Conservation (phyloP, 37 sponge, comb jelly and placozoan genomes). For the Halisarca cf. caerulea region DNA sequence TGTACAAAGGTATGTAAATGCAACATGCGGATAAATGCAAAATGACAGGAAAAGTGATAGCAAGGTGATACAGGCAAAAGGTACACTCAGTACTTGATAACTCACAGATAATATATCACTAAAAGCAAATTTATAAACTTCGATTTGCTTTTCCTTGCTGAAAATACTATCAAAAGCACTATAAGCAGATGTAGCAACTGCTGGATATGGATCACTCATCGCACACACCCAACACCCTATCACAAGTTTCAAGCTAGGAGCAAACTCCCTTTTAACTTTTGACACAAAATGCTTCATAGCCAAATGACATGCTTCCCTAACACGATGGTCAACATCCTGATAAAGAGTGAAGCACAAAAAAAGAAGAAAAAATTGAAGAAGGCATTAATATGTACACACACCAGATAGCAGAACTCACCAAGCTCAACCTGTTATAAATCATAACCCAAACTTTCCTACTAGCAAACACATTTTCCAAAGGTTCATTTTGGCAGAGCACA, state of each 20-base stretch:
- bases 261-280: constrained; percentile 40
- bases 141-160: not conserved
- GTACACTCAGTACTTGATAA: not conserved
- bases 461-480: not conserved
- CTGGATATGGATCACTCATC: constrained; percentile 64
- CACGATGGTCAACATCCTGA: constrained; percentile 10
- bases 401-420: not conserved
- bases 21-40: no score
- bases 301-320: constrained; percentile 44
- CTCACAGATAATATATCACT: constrained; percentile 13
- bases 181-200: constrained; percentile 57
- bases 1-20: no score
- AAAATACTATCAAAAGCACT: constrained; percentile 45
- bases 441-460: not conserved
- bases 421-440: not conserved
- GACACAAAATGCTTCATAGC: constrained; percentile 44
- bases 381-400: no score
- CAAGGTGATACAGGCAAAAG: no score
- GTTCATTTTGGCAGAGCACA: not conserved
- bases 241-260: constrained; percentile 52
- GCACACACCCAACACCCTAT: constrained; percentile 77
- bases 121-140: constrained; percentile 1
- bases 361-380: no score
- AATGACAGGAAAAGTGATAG: no score
- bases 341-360: no score